Base-by-base conservation (phyloP, 2,888 invertebrate genomes). In the Tridacna gigas region DNA sequence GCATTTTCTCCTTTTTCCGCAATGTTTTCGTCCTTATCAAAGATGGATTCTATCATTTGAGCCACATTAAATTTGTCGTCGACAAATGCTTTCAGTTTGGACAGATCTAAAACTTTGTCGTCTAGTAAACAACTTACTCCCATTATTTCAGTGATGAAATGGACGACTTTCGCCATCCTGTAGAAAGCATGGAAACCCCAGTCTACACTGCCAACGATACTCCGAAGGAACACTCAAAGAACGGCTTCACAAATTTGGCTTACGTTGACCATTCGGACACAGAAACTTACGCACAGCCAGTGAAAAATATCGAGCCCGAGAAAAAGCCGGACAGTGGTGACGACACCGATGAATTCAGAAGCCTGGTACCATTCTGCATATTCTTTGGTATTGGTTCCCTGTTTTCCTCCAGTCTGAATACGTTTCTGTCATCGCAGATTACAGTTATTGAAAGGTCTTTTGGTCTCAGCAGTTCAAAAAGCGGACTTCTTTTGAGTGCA, bases 401-500 rank as follows among this genome's bases (percentile, higher is more conserved):
- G 51, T 79, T 84, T 63, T 83, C 86, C 4, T 80, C 79, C 61
- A 82, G 83, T 61, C n/a, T 86, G 45, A 65, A 71, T 18, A 74
- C 78, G 28, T 86, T 84, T 56, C 45, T 86, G 26, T 77, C 86
- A 9, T 86, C 86, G 26, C 86, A 86, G 63, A 83, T 86, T 0
- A 86, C 86, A 15, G 83, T 84, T 1, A 63, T 86, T 13, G 86
- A 86, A 47, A 66, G 66, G 11, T 74, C 79, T 0, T 87, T 87
- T 25, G 78, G 79, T 0, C 74, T 87, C 5, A 80, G 79, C 56
- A 87, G 86, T 26, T 37, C 67, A 0, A 75, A 80, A 60, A 87
- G 86, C 77, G 86, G 80, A 1, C 20, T 87, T 5, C 69, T 87
- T 9, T 73, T 87, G 18, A 84, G 86, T 76, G 86, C 86, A 13